Conservation (phyloP, 2,113 vertebrate species). For the Haemorhous mexicanus region DNA sequence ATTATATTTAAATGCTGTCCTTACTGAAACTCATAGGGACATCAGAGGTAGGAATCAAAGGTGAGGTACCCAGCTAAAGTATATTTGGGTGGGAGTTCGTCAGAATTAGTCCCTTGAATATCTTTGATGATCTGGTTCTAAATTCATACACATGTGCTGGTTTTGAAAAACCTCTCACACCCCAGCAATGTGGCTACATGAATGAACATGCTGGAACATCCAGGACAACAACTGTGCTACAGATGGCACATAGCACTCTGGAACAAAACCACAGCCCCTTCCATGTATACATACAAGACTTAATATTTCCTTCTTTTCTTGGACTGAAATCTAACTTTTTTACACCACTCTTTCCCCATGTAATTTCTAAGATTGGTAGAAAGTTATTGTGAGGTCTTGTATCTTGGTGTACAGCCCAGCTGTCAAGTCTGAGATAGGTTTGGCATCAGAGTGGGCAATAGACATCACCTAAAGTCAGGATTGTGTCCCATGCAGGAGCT, state of each 20-base stretch:
- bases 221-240: not conserved
- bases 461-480: not conserved
- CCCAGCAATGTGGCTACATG: not conserved
- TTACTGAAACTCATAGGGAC: not conserved
- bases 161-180: not conserved
- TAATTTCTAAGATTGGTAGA: not conserved
- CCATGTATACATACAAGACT: not conserved
- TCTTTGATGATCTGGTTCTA: not conserved
- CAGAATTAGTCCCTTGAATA: not conserved
- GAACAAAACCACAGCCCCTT: not conserved
- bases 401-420: not conserved
- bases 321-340: not conserved
- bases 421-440: not conserved
- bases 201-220: not conserved
- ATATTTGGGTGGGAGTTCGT: not conserved
- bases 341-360: not conserved
- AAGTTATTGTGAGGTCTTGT: not conserved
- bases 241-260: not conserved
- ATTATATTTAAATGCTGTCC: not conserved
- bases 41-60: not conserved
- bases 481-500: accelerated
- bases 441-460: not conserved
- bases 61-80: not conserved
- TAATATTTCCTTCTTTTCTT: not conserved
- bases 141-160: accelerated